Base-by-base conservation (phyloP, 1,140 invertebrate species). In the Listronotus bonariensis region DNA sequence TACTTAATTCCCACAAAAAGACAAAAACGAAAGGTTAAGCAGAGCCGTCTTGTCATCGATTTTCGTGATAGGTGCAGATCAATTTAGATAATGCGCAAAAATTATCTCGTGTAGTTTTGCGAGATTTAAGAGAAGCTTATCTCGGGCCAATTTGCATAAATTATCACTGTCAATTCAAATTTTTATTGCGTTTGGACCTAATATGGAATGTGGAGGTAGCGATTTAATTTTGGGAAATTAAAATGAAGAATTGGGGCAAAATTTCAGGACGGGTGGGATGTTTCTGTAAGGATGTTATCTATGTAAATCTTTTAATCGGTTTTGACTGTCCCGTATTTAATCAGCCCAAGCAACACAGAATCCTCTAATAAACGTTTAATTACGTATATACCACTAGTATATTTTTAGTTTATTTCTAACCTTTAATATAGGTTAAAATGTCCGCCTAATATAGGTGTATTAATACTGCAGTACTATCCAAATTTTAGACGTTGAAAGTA, bases 51-150 rank as follows among this genome's bases (percentile, higher is more conserved):
- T 48, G 45, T 48, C 18, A 48, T 20, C 45, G 17, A 48, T 48
- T 48, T 26, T 26, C 45, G 18, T 48, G 45, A 48, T 48, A 48
- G 45, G 10, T 26, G 15, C 45, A 12, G 45, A 48, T 48, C 45
- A 48, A 48, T 48, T 48, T 48, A 48, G 45, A 48, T 48, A 48
- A 48, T 48, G 18, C 45, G 45, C 15, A 3, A 18, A 48, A 18
- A 48, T 48, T 48, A 48, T 48, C 18, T 48, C 15, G 45, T 26
- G 45, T 4, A 48, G 15, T 18, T 12, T 12, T 36, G 34, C 8
- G 34, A 36, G 34, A 10, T 48, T 48, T 18, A 9, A 48, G 26
- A 48, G 10, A 48, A 48, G 18, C 18, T 48, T 48, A 48, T 48
- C 45, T 3, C 8, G 12, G 10, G 4, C 15, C 18, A 48, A 48